Evolutionary conservation across 2,797 vertebrate genomes (phyloP).

Genomic region (Poecile montanus): DNA sequence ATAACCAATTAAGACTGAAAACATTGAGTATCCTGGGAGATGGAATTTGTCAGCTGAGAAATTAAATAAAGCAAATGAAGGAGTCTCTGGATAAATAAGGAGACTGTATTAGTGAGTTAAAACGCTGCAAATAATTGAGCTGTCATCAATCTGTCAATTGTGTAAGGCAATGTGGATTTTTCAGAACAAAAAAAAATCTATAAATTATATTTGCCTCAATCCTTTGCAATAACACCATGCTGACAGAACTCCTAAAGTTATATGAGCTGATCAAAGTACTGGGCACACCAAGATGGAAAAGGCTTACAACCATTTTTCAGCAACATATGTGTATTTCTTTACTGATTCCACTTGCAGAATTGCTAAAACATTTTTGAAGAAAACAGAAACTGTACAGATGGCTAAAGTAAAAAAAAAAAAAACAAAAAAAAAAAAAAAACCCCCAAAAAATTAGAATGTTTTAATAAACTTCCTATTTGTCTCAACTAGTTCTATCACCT

Average conservation of each 20-base stretch:
- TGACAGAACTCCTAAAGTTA: neutral
- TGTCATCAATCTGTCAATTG: neutral
- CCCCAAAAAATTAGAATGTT: neutral
- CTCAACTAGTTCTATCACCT: neutral
- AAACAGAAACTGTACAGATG: neutral
- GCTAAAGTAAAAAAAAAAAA: neutral
- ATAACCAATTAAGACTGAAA: constrained; percentile 14
- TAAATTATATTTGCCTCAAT: neutral
- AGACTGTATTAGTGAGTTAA: neutral
- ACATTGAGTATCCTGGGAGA: neutral
- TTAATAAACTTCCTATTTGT: neutral
- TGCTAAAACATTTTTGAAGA: neutral
- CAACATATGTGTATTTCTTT: neutral
- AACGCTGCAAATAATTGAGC: constrained; percentile 8
- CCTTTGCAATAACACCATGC: neutral
- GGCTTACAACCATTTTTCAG: neutral
- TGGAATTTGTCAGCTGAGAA: constrained; percentile 9
- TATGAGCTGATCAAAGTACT: neutral
- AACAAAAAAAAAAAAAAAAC: no score
- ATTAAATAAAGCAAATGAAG: constrained; percentile 41
- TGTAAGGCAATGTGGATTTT: neutral
- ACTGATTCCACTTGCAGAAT: neutral
- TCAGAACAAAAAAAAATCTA: neutral
- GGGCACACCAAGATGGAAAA: neutral
- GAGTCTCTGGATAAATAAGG: constrained; percentile 7